Conservation (phyloP, 1,140 invertebrate genomes). For the Trypoxylus dichotomus region DNA sequence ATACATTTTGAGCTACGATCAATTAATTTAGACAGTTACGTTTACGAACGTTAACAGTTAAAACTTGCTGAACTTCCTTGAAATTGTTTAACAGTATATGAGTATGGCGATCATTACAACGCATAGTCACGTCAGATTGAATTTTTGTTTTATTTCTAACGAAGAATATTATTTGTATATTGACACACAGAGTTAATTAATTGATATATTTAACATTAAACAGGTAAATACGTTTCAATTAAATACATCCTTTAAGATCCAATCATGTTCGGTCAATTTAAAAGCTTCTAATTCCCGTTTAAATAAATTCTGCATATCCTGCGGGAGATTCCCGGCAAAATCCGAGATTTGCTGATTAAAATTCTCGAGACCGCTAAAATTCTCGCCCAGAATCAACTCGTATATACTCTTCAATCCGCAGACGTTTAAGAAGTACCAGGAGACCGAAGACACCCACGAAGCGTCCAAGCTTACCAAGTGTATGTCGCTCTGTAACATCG, state of each 20-base stretch:
- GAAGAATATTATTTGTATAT: no score
- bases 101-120: no score
- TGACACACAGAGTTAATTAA: no score
- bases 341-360: neutral
- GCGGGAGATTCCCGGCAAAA: neutral
- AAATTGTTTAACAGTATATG: no score
- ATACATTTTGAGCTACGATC: no score
- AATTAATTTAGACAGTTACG: no score
- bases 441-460: conserved; percentile 98
- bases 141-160: neutral
- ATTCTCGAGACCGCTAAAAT: neutral
- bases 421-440: conserved; percentile 99
- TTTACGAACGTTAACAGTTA: no score
- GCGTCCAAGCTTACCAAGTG: conserved; percentile 92
- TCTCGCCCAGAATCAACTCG: conserved; percentile 74
- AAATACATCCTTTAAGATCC: conserved; percentile 25
- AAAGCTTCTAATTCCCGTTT: conserved; percentile 26
- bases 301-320: conserved; percentile 19
- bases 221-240: neutral
- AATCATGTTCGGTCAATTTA: conserved; percentile 20
- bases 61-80: no score
- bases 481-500: conserved; percentile 97
- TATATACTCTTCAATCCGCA: conserved; percentile 97
- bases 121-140: no score
- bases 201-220: no score